Evolutionary conservation across 2,888 invertebrate species (phyloP), one percentile per base, ranked within the genome.

Genomic region (Micoletzkya japonica): DNA sequence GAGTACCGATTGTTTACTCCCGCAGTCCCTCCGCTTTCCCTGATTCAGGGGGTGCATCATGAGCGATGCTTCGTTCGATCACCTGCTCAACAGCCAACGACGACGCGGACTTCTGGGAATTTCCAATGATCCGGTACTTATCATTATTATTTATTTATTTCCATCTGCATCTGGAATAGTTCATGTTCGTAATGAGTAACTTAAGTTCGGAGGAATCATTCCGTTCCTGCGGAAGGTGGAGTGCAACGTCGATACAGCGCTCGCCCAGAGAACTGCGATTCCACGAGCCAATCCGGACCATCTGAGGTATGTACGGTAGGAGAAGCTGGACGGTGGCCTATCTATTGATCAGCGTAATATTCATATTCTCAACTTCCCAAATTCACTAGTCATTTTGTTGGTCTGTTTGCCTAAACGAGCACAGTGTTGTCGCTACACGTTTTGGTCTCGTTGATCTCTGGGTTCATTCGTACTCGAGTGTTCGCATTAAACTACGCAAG

Each of bases 251-350:
- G 79, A 79, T 44, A 77, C 71, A 17, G 76, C 78, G 2, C 71
- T 78, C 4, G 77, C 74, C 44, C 70, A 73, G 14, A 68, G 78
- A 70, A 72, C 60, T 70, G 87, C 91, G 90, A 72, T 92, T 90
- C 87, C 77, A 4, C 90, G 95, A 86, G 95, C 95, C 73, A 92
- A 92, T 86, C 90, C 91, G 81, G 92, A 93, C 73, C 91, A 91
- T 82, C 90, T 97, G 78, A 90, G 90, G 87, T 92, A 92, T 81
- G 30, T 26, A n/a, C n/a, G n/a, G n/a, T n/a, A n/a, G n/a, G n/a
- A n/a, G n/a, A n/a, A n/a, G n/a, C n/a, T n/a, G n/a, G n/a, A n/a
- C n/a, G n/a, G n/a, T n/a, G n/a, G n/a, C n/a, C n/a, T n/a, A n/a
- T n/a, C n/a, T n/a, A n/a, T n/a, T n/a, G n/a, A n/a, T n/a, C n/a